These are phyloP conservation scores for Porites evermanni DNA, from an alignment of 92 coral and sea anemone species.

Conservation along the genomic window DNA sequence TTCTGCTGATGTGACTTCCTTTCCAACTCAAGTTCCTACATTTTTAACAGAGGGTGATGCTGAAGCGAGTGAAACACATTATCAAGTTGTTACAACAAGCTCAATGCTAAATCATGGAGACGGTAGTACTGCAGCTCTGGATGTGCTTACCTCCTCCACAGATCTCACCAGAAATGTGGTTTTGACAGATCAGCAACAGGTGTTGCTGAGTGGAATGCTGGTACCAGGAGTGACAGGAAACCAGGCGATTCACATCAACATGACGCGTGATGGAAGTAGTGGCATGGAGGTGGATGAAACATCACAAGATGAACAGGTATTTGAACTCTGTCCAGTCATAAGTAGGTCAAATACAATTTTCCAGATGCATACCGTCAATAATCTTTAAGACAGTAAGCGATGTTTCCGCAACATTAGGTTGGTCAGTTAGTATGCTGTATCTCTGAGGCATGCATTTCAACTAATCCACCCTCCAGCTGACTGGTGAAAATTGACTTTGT, in stretches of 20 bases:
- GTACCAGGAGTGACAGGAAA: conserved; percentile 68
- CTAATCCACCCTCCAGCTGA: too few relatives aligned
- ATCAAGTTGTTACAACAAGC: conserved; percentile 75
- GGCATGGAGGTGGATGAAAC: conserved; percentile 31
- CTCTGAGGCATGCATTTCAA: too few relatives aligned
- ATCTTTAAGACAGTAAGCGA: too few relatives aligned
- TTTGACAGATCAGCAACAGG: conserved; percentile 77
- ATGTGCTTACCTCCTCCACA: conserved; percentile 73
- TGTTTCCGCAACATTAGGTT: too few relatives aligned
- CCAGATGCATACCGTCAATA: too few relatives aligned
- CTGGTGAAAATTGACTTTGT: too few relatives aligned
- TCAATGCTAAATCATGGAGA: conserved; percentile 58
- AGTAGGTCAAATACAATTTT: background rate
- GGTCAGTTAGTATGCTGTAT: too few relatives aligned
- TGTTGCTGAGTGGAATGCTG: conserved; percentile 78
- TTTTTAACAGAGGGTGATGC: conserved; percentile 96
- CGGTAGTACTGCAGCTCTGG: conserved; percentile 48
- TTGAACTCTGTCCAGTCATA: background rate
- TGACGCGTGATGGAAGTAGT: conserved; percentile 50
- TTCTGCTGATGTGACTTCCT: conserved; percentile 74
- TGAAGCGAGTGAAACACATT: conserved; percentile 81
- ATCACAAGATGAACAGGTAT: conserved; percentile 31
- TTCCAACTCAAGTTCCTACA: conserved; percentile 91
- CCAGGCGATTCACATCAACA: conserved; percentile 71
- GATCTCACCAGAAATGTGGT: conserved; percentile 75